phyloP scores from a whole-genome alignment of 2,888 invertebrate genomes.

The Trissolcus brochymenae region DNA sequence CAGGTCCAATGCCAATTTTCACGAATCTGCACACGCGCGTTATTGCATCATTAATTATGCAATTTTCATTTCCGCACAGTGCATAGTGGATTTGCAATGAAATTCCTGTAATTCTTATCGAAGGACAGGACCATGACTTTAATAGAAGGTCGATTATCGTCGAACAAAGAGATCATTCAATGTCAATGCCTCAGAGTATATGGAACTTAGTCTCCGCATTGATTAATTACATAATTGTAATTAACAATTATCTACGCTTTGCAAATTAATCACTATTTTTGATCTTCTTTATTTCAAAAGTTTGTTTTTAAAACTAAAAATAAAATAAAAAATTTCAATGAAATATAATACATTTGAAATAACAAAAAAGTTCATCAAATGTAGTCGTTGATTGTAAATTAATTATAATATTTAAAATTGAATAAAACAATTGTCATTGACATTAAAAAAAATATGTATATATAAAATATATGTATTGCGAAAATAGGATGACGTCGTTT shows the following conservation, averaged over 20 bases:
- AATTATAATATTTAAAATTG: too few relatives aligned
- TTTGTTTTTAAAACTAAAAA: too few relatives aligned
- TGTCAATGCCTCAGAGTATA: slow-evolving; percentile 33
- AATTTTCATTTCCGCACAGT: slow-evolving; percentile 39
- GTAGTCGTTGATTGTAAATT: too few relatives aligned
- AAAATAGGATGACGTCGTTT: too few relatives aligned
- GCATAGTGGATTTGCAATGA: slow-evolving; percentile 40
- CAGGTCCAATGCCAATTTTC: slow-evolving; percentile 25
- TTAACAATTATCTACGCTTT: slow-evolving; percentile 27
- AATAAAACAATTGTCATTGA: too few relatives aligned
- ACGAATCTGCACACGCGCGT: slow-evolving; percentile 8
- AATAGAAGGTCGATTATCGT: slow-evolving; percentile 50
- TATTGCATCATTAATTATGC: slow-evolving; percentile 47
- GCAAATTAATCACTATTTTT: slow-evolving; percentile 5
- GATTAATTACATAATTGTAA: slow-evolving; percentile 40
- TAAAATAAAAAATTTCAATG: too few relatives aligned
- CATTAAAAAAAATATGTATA: too few relatives aligned
- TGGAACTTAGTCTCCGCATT: slow-evolving; percentile 19
- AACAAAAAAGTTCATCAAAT: too few relatives aligned
- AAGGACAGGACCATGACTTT: slow-evolving; percentile 54
- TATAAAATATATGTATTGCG: too few relatives aligned
- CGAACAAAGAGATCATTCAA: slow-evolving; percentile 45
- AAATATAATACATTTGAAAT: too few relatives aligned
- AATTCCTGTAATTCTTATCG: slow-evolving; percentile 53
- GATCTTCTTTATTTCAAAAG: too few relatives aligned